A percentile compares a stretch with the other conserved stretches of the same genome.
These are phyloP conservation scores for Catharus bicknelli DNA, from an alignment of 2,113 vertebrate species.

Conservation along the genomic window DNA sequence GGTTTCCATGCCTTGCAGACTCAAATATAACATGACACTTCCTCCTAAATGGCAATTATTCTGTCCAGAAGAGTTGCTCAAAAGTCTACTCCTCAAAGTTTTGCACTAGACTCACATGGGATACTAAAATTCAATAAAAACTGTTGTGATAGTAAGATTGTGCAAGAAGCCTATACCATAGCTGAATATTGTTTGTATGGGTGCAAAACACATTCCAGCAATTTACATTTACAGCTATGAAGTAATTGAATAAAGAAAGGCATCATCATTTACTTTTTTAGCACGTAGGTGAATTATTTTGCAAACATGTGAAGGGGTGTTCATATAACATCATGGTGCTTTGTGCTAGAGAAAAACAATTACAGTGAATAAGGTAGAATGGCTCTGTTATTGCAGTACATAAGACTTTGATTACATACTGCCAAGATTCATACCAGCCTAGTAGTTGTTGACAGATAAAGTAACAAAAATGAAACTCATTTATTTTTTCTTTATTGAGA, in stretches of 20 bases:
- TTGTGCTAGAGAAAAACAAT: constrained; percentile 73
- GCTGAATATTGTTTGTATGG: not conserved
- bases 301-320: constrained; percentile 47
- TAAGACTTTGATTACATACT: constrained; percentile 79
- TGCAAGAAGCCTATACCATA: not conserved
- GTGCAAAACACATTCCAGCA: not conserved
- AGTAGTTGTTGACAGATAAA: constrained; percentile 82
- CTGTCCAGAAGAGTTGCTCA: not conserved
- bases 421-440: constrained; percentile 76
- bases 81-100: not conserved
- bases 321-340: constrained; percentile 49
- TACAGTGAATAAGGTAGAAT: constrained; percentile 71
- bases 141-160: not conserved
- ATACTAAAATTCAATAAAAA: not conserved
- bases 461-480: constrained; percentile 80
- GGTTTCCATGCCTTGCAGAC: not conserved
- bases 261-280: constrained; percentile 38
- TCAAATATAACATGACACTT: constrained; percentile 26
- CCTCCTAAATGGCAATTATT: constrained; percentile 16
- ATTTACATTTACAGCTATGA: not conserved
- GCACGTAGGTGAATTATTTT: constrained; percentile 59
- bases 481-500: constrained; percentile 83
- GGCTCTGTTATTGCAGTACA: constrained; percentile 74
- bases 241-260: constrained; percentile 6
- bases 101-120: not conserved